These are phyloP conservation scores for Eriocheir sinensis DNA, from an alignment of 1,140 invertebrate genomes.

Conservation along the genomic window DNA sequence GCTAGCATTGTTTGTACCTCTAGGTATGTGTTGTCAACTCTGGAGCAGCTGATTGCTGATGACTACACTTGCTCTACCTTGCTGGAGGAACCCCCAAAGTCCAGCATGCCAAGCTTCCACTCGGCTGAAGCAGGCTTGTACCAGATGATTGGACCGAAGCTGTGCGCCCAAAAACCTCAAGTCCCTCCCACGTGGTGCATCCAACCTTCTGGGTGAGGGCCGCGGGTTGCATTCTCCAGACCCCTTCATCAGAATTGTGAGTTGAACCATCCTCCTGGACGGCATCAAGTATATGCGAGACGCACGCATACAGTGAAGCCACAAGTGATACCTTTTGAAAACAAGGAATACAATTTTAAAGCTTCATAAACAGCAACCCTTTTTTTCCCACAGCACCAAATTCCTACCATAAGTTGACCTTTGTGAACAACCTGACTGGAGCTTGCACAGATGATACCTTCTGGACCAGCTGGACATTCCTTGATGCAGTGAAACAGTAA, in stretches of 20 bases:
- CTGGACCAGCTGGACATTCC: conserved; percentile 92
- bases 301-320: too few relatives aligned
- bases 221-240: conserved; percentile 89
- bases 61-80: conserved; percentile 93
- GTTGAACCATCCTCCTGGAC: too few relatives aligned
- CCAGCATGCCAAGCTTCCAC: conserved; percentile 89
- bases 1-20: not conserved
- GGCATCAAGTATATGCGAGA: too few relatives aligned
- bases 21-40: conserved; percentile 91
- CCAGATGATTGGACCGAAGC: conserved; percentile 88
- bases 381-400: conserved; percentile 88
- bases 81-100: conserved; percentile 89
- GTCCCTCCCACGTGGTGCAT: conserved; percentile 91
- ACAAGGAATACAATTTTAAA: too few relatives aligned
- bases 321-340: too few relatives aligned
- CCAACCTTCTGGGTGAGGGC: conserved; percentile 95
- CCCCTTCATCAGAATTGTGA: conserved; percentile 94
- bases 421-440: conserved; percentile 89
- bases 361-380: not conserved
- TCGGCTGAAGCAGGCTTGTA: conserved; percentile 91
- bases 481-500: conserved; percentile 90
- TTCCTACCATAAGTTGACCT: conserved; percentile 92
- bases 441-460: conserved; percentile 87
- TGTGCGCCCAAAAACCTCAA: conserved; percentile 93
- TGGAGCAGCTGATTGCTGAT: conserved; percentile 93